Evolutionary conservation across 2,797 vertebrate species (phyloP).

Genomic region (Coranthus polyacanthus): DNA sequence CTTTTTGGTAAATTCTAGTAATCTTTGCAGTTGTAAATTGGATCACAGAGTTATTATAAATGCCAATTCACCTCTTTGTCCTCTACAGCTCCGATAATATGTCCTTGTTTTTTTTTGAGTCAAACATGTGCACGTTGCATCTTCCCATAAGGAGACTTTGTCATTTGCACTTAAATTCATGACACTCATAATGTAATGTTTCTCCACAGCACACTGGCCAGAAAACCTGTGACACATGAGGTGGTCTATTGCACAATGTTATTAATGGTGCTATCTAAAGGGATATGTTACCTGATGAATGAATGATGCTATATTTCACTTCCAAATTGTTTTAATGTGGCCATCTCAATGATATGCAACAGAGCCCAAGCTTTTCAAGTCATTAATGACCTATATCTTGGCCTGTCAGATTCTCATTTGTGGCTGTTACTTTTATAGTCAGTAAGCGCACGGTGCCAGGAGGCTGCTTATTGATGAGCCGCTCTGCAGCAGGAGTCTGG

Average conservation of each 20-base stretch:
- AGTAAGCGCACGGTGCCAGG: constrained; percentile 19
- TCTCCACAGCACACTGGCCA: background rate
- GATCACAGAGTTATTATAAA: too few species aligned
- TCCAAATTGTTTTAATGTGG: constrained; percentile 6
- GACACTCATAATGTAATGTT: background rate
- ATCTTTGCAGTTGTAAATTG: too few species aligned
- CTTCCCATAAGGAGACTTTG: background rate
- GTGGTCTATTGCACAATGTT: background rate
- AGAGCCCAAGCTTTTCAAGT: background rate
- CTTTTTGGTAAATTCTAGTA: too few species aligned
- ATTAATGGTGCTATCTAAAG: constrained; percentile 1
- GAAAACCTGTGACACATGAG: background rate
- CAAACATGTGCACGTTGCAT: background rate
- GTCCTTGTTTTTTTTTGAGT: background rate
- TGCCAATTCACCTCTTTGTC: background rate
- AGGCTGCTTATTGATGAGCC: constrained; percentile 38
- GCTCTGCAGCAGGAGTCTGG: background rate
- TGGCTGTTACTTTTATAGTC: constrained; percentile 27
- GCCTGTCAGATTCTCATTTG: constrained; percentile 35
- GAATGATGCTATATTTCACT: constrained; percentile 14
- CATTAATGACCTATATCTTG: constrained; percentile 23
- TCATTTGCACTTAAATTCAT: background rate
- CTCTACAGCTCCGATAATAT: background rate
- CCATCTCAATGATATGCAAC: constrained; percentile 8
- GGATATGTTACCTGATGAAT: constrained; percentile 2